Percentiles rank a stretch among this genome's conserved stretches.
phyloP scores from a whole-genome alignment of 2,797 vertebrate species.

The Necrosyrtes monachus region DNA sequence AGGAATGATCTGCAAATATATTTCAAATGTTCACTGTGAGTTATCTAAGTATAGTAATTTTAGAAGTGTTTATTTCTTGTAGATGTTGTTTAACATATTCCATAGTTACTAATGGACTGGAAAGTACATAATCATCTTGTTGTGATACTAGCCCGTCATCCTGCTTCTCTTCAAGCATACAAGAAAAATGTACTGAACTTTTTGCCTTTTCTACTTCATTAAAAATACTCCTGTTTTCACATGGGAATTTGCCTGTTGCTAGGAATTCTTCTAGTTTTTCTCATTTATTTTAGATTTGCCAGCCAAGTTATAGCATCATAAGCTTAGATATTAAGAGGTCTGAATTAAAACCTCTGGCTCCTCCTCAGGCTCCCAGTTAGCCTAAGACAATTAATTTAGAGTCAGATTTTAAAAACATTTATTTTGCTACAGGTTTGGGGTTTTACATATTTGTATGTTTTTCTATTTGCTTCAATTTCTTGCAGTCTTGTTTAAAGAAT shows the following conservation, averaged over 20 bases:
- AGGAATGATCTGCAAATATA: background rate
- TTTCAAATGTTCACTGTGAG: background rate
- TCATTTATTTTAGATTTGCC: background rate
- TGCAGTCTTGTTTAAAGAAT: background rate
- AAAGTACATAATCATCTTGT: background rate
- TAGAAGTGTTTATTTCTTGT: background rate
- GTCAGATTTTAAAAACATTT: background rate
- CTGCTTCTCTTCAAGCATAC: background rate
- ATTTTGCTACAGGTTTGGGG: background rate
- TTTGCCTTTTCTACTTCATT: background rate
- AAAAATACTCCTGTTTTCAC: background rate
- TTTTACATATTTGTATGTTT: background rate
- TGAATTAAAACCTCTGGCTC: background rate
- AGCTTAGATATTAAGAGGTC: background rate
- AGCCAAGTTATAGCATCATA: background rate
- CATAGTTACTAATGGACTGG: slow-evolving; percentile 1
- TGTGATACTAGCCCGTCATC: background rate
- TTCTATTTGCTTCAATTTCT: background rate
- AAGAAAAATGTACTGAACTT: background rate
- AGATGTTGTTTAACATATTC: background rate
- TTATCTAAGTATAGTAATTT: background rate
- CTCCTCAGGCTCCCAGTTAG: background rate
- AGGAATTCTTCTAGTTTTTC: background rate
- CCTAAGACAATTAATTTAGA: background rate
- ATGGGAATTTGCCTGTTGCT: background rate